These are phyloP conservation scores for Balearica regulorum DNA, from an alignment of 2,797 vertebrate species.

Conservation along the genomic window DNA sequence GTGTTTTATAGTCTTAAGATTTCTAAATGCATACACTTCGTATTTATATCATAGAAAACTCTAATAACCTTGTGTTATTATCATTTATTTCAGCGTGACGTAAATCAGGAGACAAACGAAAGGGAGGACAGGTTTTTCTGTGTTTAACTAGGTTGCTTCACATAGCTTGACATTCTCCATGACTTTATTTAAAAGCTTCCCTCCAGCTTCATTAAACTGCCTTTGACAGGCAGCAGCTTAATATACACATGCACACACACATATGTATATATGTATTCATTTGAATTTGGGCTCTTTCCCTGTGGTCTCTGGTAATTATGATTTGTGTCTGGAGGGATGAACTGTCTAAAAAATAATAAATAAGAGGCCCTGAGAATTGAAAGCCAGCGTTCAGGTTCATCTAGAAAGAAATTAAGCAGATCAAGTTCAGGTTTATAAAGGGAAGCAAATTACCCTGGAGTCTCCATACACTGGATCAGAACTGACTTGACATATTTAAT, in stretches of 20 bases:
- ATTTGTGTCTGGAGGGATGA: slow-evolving; percentile 40
- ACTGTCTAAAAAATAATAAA: slow-evolving; percentile 52
- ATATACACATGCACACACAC: not conserved
- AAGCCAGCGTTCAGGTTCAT: slow-evolving; percentile 38
- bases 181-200: slow-evolving; percentile 64
- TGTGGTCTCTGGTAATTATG: slow-evolving; percentile 15
- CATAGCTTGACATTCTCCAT: slow-evolving; percentile 46
- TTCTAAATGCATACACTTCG: slow-evolving; percentile 8
- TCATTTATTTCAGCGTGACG: slow-evolving; percentile 47
- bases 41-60: slow-evolving; percentile 18
- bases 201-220: slow-evolving; percentile 54
- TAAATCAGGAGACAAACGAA: slow-evolving; percentile 55
- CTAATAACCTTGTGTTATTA: slow-evolving; percentile 43
- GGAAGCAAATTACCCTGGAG: slow-evolving; percentile 19
- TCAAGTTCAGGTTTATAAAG: slow-evolving; percentile 56
- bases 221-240: slow-evolving; percentile 49
- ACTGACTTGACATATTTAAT: slow-evolving; percentile 33
- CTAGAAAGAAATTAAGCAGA: slow-evolving; percentile 54
- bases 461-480: slow-evolving; percentile 15
- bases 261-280: slow-evolving; percentile 1
- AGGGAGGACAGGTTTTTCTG: slow-evolving; percentile 46
- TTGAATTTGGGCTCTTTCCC: slow-evolving; percentile 10
- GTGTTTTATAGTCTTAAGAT: slow-evolving; percentile 43
- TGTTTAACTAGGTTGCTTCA: slow-evolving; percentile 53
- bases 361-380: slow-evolving; percentile 23